Evolutionary conservation across 2,797 vertebrate genomes (phyloP).

Genomic region (Sebastes alutus): DNA sequence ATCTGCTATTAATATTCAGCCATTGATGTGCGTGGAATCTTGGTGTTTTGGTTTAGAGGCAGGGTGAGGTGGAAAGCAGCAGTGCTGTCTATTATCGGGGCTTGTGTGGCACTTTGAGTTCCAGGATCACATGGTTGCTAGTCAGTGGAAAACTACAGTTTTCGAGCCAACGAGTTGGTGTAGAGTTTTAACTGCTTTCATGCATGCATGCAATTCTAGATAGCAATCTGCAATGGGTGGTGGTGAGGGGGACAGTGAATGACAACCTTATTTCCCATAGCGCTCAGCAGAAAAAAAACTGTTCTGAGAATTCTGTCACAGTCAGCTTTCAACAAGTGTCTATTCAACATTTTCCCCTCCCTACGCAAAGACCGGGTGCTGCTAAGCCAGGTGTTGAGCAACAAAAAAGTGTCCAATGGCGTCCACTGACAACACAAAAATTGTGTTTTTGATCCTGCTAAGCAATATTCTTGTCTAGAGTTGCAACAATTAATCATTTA

Average conservation of each 20-base stretch:
- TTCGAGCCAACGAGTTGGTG: constrained; percentile 20
- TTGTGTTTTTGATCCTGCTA: not conserved
- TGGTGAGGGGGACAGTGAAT: constrained; percentile 18
- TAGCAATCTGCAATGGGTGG: constrained; percentile 52
- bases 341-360: constrained; percentile 61
- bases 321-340: constrained; percentile 59
- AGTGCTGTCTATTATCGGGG: constrained; percentile 50
- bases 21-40: constrained; percentile 58
- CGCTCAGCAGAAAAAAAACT: constrained; percentile 74
- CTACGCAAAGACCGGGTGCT: not conserved
- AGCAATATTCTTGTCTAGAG: not conserved
- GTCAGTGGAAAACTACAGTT: constrained; percentile 58
- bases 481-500: too few species aligned
- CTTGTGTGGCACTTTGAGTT: constrained; percentile 30
- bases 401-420: constrained; percentile 4
- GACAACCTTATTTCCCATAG: constrained; percentile 57
- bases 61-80: constrained; percentile 50
- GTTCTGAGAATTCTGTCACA: constrained; percentile 32
- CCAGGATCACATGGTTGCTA: constrained; percentile 20
- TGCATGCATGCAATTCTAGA: constrained; percentile 27
- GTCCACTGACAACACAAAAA: not conserved
- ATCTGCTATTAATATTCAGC: constrained; percentile 70
- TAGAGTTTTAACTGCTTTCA: constrained; percentile 18
- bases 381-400: constrained; percentile 5
- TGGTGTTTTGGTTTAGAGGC: constrained; percentile 54